Base-by-base conservation (phyloP, 2,888 invertebrate genomes). In the Phaedon cochleariae region DNA sequence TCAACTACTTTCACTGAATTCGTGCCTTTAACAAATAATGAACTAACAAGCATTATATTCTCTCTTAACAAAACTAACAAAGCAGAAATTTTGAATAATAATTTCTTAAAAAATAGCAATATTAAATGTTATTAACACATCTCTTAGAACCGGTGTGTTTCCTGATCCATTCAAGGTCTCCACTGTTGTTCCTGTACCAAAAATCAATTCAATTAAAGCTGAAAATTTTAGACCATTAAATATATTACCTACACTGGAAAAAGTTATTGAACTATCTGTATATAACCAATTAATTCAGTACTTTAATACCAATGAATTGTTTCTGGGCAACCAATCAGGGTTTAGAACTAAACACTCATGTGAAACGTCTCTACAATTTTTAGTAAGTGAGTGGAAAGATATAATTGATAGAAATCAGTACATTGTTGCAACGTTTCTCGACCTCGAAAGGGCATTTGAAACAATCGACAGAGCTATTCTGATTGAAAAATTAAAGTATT, bases 351-450 rank as follows among this genome's bases (percentile, higher is more conserved):
- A 15, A 51, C 21, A 51, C 21, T 51, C 55, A 37, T 34, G n/a
- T 57, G 58, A 58, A 46, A 58, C 12, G 29, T 45, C 58, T 45
- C 29, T 31, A 58, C 48, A 59, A 34, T 26, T 59, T 17, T 29
- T 31, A 26, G 48, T 59, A 59, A 18, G 48, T 18, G 31, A 59
- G n/a, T 48, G 48, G 49, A 59, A 48, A 18, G 12, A 59, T 48
- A 48, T 48, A 48, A 59, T 59, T 31, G 29, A 26, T 58, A 29
- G 46, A 22, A 17, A 58, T 29, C 45, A 46, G 17, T 58, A 58
- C 29, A 59, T 58, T 58, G 58, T 59, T 31, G 48, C 58, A 20
- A 48, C 18, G 10, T 58, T 58, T 58, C 48, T 58, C 5, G 58
- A 48, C 31, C 20, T 58, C 34, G 18, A 58, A 48, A 48, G 58